These are phyloP conservation scores for Amblyornis subalaris DNA, from an alignment of 2,113 vertebrate genomes.

Conservation along the genomic window DNA sequence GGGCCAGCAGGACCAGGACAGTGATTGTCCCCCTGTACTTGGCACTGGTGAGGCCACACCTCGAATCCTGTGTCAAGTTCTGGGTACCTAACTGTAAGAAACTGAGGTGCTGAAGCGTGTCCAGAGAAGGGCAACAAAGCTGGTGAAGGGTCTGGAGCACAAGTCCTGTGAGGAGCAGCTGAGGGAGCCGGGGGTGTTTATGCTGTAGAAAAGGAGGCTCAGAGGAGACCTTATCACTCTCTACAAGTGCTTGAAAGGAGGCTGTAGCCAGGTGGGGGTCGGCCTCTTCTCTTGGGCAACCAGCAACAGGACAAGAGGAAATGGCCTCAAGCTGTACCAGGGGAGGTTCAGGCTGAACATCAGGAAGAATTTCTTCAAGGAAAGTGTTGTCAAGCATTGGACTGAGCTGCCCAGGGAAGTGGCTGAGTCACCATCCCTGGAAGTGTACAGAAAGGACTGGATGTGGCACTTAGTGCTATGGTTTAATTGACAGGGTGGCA, in stretches of 20 bases:
- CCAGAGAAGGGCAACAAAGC: background rate
- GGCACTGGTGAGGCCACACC: background rate
- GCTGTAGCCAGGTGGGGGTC: background rate
- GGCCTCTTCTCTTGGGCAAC: background rate
- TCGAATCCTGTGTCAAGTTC: rapidly evolving
- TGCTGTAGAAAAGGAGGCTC: background rate
- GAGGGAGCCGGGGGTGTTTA: background rate
- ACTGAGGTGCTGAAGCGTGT: rapidly evolving
- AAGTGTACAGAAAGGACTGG: background rate
- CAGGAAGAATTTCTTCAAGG: background rate
- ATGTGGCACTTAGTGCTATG: background rate
- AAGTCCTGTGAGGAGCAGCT: background rate
- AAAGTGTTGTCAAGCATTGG: background rate
- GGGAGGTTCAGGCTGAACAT: background rate
- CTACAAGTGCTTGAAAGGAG: background rate
- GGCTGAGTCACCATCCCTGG: background rate
- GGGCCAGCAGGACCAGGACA: background rate
- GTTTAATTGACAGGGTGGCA: background rate
- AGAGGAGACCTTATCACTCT: background rate
- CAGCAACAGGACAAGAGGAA: background rate
- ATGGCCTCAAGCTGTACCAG: background rate
- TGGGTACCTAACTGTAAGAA: rapidly evolving
- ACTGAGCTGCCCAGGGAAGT: background rate
- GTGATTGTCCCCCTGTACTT: rapidly evolving
- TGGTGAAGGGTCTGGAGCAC: background rate